phyloP scores from a whole-genome alignment of 1,140 invertebrate genomes.

The Hylyphantes graminicola region DNA sequence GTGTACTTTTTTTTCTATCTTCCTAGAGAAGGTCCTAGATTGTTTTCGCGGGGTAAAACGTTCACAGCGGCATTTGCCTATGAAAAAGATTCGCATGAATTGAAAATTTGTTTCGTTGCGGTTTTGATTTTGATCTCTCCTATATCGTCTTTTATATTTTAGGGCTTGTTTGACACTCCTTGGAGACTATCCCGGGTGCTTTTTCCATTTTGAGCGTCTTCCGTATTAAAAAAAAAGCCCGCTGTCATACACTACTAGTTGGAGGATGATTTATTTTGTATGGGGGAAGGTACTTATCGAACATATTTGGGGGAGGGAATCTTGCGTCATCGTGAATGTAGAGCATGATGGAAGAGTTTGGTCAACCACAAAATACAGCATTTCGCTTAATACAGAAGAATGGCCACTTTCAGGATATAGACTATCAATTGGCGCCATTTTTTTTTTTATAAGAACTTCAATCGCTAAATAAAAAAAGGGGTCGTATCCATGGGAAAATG shows the following conservation, averaged over 20 bases:
- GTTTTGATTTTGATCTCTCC: constrained; percentile 40
- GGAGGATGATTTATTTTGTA: constrained; percentile 38
- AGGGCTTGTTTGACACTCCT: constrained; percentile 6
- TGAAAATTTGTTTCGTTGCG: constrained; percentile 57
- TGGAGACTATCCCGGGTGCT: constrained; percentile 1
- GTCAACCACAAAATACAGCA: constrained; percentile 1
- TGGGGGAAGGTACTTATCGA: constrained; percentile 32
- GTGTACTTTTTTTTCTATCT: constrained; percentile 30
- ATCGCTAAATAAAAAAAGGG: too few species aligned
- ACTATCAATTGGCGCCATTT: constrained; percentile 16
- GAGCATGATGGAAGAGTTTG: constrained; percentile 21
- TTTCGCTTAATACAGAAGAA: constrained; percentile 12
- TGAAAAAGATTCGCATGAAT: constrained; percentile 32
- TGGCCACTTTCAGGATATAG: constrained; percentile 9
- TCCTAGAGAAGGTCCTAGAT: constrained; percentile 21
- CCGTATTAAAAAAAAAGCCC: constrained; percentile 40
- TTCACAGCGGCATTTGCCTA: constrained; percentile 30
- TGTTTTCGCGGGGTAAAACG: constrained; percentile 55
- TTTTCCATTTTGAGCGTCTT: background rate
- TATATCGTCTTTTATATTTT: too few species aligned
- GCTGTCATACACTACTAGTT: constrained; percentile 24
- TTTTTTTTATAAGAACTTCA: too few species aligned
- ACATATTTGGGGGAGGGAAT: constrained; percentile 21
- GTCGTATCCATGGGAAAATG: too few species aligned
- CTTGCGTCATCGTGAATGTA: constrained; percentile 13